These are phyloP conservation scores for Mustelus asterias DNA, from an alignment of 2,113 vertebrate species.

Conservation along the genomic window DNA sequence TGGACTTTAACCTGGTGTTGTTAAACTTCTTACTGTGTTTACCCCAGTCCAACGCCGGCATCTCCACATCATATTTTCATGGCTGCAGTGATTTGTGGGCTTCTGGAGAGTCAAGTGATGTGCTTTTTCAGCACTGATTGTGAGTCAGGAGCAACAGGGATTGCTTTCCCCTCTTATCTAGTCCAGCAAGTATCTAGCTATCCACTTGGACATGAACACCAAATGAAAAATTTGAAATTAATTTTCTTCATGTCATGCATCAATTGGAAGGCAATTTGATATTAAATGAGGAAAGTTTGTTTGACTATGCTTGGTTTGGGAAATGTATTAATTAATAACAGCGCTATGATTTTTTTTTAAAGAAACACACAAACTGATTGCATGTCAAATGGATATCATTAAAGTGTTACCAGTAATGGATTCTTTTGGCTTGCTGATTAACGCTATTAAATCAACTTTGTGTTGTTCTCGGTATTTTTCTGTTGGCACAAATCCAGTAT, in stretches of 20 bases:
- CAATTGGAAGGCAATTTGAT: neutral
- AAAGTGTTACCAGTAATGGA: neutral
- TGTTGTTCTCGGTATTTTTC: neutral
- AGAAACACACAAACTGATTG: neutral
- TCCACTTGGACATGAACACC: neutral
- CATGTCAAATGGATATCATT: neutral
- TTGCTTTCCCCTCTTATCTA: too few relatives aligned
- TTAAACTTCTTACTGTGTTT: too few relatives aligned
- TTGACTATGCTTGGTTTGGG: neutral
- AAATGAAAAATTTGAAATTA: neutral
- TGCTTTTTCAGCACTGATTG: neutral
- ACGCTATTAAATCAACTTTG: neutral
- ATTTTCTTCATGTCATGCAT: neutral
- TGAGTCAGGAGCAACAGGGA: too few relatives aligned
- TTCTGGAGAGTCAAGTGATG: neutral
- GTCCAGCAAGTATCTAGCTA: neutral
- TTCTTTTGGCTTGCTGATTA: neutral
- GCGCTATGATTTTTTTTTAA: neutral
- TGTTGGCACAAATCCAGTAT: neutral
- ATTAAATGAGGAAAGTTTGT: neutral
- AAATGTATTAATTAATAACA: neutral
- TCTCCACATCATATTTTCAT: neutral
- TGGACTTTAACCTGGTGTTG: too few relatives aligned
- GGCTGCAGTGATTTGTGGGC: neutral
- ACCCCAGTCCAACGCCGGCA: too few relatives aligned